These are phyloP conservation scores for Habroteleia sp. DNA, from an alignment of 2,888 invertebrate species.

Conservation along the genomic window DNA sequence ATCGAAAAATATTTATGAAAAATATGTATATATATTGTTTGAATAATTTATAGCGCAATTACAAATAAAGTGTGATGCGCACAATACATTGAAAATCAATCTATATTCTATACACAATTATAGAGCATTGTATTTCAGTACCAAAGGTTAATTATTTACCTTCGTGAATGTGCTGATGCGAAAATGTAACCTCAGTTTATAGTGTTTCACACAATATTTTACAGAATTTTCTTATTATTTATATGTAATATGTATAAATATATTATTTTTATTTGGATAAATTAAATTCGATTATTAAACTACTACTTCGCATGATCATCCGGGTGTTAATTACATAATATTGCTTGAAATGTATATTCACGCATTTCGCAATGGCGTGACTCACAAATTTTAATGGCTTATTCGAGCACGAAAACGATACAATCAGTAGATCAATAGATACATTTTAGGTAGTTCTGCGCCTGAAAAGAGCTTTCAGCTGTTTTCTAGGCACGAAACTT, in stretches of 20 bases:
- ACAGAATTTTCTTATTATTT: slow-evolving; percentile 1
- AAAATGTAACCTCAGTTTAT: no score
- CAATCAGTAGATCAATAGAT: slow-evolving; percentile 64
- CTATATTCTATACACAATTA: slow-evolving; percentile 51
- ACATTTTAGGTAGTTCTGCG: slow-evolving; percentile 49
- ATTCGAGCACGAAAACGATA: slow-evolving; percentile 65
- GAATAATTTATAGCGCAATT: slow-evolving; percentile 45
- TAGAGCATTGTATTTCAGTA: slow-evolving; percentile 30
- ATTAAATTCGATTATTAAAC: slow-evolving; percentile 57
- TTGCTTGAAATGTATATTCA: slow-evolving; percentile 48
- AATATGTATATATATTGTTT: slow-evolving; percentile 33
- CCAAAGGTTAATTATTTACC: slow-evolving; percentile 51
- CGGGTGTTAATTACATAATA: slow-evolving; percentile 62
- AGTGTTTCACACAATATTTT: no score
- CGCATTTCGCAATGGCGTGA: slow-evolving; percentile 61
- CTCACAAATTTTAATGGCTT: slow-evolving; percentile 63
- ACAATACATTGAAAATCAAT: slow-evolving; percentile 58
- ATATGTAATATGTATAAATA: background rate
- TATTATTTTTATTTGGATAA: slow-evolving; percentile 19
- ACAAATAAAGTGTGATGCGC: slow-evolving; percentile 28
- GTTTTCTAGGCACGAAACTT: slow-evolving; percentile 52
- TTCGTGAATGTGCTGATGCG: slow-evolving; percentile 16
- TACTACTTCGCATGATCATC: slow-evolving; percentile 38
- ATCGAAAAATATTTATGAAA: slow-evolving; percentile 52
- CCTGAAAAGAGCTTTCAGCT: slow-evolving; percentile 57